Evolutionary conservation across 2,888 invertebrate species (phyloP).

Genomic region (Sphecodes monilicornis): DNA sequence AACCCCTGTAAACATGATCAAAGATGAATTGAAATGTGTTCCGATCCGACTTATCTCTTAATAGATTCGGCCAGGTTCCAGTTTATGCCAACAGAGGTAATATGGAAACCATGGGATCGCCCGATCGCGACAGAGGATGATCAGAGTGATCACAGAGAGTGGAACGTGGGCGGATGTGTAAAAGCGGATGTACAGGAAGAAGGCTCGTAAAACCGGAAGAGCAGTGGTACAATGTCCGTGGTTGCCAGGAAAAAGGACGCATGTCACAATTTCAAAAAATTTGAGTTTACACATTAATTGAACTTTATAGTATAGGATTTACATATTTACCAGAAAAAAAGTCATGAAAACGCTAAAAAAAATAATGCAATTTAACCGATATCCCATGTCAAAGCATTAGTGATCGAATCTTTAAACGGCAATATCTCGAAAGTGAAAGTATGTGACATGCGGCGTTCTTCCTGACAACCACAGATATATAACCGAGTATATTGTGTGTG

Average conservation of each 20-base stretch:
- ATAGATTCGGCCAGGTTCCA: background rate
- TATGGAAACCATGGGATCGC: background rate
- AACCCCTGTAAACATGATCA: conserved; percentile 1
- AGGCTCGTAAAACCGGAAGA: background rate
- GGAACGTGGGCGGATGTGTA: background rate
- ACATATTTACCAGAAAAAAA: too few species aligned
- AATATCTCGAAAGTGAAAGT: too few species aligned
- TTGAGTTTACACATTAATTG: too few species aligned
- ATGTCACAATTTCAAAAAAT: too few species aligned
- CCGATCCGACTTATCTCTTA: background rate
- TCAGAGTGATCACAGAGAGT: background rate
- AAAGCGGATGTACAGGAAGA: background rate
- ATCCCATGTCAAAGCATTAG: too few species aligned
- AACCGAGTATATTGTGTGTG: background rate
- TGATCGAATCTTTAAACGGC: too few species aligned
- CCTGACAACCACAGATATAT: too few species aligned
- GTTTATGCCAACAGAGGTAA: background rate
- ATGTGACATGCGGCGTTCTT: too few species aligned
- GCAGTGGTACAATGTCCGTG: background rate
- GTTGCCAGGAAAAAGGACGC: too few species aligned
- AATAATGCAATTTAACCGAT: too few species aligned
- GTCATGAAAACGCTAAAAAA: too few species aligned
- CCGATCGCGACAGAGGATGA: background rate
- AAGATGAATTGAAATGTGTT: background rate
- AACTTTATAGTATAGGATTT: too few species aligned